These are phyloP conservation scores for Xylocopa sonorina DNA, from an alignment of 1,140 invertebrate species.

Conservation along the genomic window DNA sequence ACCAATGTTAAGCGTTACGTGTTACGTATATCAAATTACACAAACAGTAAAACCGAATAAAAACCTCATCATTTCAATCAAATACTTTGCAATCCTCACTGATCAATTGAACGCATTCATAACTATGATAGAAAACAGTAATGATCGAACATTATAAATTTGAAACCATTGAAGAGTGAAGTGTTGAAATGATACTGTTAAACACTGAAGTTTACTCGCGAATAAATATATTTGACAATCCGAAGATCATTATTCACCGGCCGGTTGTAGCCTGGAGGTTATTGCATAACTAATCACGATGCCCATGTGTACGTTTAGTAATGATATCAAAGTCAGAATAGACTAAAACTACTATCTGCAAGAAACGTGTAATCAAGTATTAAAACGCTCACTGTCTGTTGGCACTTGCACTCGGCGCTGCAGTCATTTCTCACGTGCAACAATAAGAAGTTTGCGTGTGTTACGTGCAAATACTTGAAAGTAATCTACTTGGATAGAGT, in stretches of 20 bases:
- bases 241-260: too few relatives aligned
- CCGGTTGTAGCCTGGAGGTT: too few relatives aligned
- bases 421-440: slow-evolving; percentile 26
- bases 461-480: background rate
- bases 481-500: background rate
- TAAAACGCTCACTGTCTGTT: slow-evolving; percentile 47
- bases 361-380: slow-evolving; percentile 11
- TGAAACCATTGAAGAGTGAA: too few relatives aligned
- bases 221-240: background rate
- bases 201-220: background rate
- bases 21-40: background rate
- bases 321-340: background rate
- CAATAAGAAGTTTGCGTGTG: background rate
- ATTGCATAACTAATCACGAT: slow-evolving; percentile 26
- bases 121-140: background rate
- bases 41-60: background rate
- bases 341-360: background rate
- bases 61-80: background rate
- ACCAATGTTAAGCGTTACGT: background rate
- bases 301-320: background rate
- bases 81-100: slow-evolving; percentile 1
- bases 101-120: slow-evolving; percentile 1
- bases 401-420: slow-evolving; percentile 9
- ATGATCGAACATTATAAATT: slow-evolving; percentile 11
- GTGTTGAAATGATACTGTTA: background rate